Evolutionary conservation across 2,888 invertebrate species (phyloP).

Genomic region (Leistus spinibarbis): DNA sequence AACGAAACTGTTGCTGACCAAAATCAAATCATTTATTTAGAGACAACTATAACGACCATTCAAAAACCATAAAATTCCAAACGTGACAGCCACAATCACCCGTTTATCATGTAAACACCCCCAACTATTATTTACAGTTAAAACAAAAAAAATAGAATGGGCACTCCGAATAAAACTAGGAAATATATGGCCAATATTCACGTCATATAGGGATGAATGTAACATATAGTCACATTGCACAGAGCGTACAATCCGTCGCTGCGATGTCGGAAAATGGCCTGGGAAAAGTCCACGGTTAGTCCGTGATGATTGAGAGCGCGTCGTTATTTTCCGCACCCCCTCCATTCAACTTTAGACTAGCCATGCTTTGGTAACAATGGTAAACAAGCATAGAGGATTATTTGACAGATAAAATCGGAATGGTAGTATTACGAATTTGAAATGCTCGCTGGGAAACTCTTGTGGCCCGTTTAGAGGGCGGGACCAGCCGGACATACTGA

Average conservation of each 20-base stretch:
- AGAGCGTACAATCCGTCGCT: background rate
- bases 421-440: background rate
- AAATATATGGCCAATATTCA: slow-evolving; percentile 8
- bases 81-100: background rate
- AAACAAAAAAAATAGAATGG: background rate
- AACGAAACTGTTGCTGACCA: background rate
- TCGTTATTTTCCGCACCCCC: background rate
- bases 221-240: background rate
- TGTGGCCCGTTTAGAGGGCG: background rate
- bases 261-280: background rate
- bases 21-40: background rate
- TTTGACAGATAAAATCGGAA: slow-evolving; percentile 16
- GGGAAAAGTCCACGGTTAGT: background rate
- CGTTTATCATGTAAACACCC: background rate
- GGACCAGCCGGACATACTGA: background rate
- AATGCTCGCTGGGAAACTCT: background rate
- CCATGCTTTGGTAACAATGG: slow-evolving; percentile 2
- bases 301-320: slow-evolving; percentile 9
- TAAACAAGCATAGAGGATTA: slow-evolving; percentile 1
- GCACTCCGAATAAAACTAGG: background rate
- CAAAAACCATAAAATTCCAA: background rate
- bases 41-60: background rate
- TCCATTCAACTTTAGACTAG: background rate
- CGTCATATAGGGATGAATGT: slow-evolving; percentile 1
- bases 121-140: background rate